Evolutionary conservation across 2,888 invertebrate species (phyloP).

Genomic region (Amaurobius ferox): DNA sequence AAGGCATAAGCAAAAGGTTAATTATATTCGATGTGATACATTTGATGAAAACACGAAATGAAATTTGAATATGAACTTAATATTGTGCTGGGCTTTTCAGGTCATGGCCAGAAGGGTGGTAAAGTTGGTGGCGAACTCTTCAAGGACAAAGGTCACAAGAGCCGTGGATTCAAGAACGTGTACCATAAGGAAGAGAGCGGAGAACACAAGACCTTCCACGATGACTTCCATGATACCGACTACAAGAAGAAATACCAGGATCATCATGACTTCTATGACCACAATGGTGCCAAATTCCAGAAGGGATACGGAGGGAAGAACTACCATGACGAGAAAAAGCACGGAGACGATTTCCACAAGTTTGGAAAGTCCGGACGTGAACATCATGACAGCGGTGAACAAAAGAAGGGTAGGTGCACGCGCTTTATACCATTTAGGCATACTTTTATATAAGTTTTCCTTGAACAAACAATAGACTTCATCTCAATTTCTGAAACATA

Average conservation of each 20-base stretch:
- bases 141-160: slow-evolving; percentile 70
- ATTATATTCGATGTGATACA: too few relatives aligned
- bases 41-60: too few relatives aligned
- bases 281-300: slow-evolving; percentile 68
- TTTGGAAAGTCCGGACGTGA: slow-evolving; percentile 62
- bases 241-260: slow-evolving; percentile 72
- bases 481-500: too few relatives aligned
- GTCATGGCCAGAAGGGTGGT: slow-evolving; percentile 67
- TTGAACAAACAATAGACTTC: too few relatives aligned
- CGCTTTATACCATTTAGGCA: too few relatives aligned
- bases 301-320: slow-evolving; percentile 62
- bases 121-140: slow-evolving; percentile 63
- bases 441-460: too few relatives aligned
- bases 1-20: too few relatives aligned
- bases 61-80: too few relatives aligned
- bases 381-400: slow-evolving; percentile 43
- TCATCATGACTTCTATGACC: slow-evolving; percentile 68
- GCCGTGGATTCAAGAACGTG: slow-evolving; percentile 70
- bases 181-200: slow-evolving; percentile 72
- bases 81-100: too few relatives aligned
- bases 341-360: slow-evolving; percentile 63
- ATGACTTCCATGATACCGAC: slow-evolving; percentile 71
- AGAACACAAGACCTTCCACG: slow-evolving; percentile 70
- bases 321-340: slow-evolving; percentile 62
- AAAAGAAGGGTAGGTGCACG: slow-evolving; percentile 50